A percentile compares a stretch with the other conserved stretches of the same genome.
Evolutionary conservation across 2,797 vertebrate species (phyloP).

Genomic region (Propithecus deckenii): DNA sequence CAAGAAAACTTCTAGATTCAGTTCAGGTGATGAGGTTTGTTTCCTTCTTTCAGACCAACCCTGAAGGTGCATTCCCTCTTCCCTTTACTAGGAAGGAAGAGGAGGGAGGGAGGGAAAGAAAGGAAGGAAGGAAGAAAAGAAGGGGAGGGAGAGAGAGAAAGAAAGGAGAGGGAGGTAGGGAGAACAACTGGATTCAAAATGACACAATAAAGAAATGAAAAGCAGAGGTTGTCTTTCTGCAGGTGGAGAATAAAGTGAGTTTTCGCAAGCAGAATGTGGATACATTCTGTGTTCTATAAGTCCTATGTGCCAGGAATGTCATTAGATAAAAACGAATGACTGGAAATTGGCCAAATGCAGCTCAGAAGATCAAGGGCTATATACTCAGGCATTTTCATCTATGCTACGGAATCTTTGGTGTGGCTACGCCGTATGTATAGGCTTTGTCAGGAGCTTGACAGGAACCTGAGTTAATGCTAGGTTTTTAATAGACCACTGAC

Average conservation of each 20-base stretch:
- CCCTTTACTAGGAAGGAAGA: background rate
- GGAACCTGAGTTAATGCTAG: slow-evolving; percentile 44
- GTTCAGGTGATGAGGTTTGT: background rate
- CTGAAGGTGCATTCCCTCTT: background rate
- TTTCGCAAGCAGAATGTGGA: slow-evolving; percentile 15
- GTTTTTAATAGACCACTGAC: slow-evolving; percentile 52
- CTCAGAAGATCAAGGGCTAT: slow-evolving; percentile 53
- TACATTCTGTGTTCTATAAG: slow-evolving; percentile 40
- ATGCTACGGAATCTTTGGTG: slow-evolving; percentile 4
- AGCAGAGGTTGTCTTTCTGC: slow-evolving; percentile 3
- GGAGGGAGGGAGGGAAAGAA: too few species aligned
- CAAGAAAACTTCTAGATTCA: slow-evolving; percentile 25
- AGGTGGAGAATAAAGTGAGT: slow-evolving; percentile 48
- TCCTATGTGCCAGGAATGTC: slow-evolving; percentile 52
- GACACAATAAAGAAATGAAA: slow-evolving; percentile 48
- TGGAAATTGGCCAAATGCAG: slow-evolving; percentile 50
- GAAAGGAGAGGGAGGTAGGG: background rate
- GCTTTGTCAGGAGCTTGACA: slow-evolving; percentile 48
- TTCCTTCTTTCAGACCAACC: background rate
- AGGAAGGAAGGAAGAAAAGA: too few species aligned
- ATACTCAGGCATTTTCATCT: slow-evolving; percentile 54
- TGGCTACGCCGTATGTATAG: background rate
- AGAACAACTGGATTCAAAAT: slow-evolving; percentile 57
- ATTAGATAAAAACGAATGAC: slow-evolving; percentile 63
- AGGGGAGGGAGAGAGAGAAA: too few species aligned